phyloP scores from a whole-genome alignment of 2,797 vertebrate species.

The Chiroxiphia lanceolata region DNA sequence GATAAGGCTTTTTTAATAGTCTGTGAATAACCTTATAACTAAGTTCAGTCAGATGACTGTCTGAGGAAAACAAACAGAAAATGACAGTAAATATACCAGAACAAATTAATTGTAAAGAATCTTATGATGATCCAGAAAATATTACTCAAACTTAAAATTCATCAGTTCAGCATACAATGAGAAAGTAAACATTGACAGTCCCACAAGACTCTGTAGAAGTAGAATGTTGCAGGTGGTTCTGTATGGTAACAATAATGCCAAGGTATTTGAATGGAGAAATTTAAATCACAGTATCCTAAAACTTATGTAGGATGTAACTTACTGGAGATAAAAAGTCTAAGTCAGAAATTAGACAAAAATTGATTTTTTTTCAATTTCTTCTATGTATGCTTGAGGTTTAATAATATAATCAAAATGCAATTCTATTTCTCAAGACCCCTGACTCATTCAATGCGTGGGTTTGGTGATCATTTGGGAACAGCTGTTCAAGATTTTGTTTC shows the following conservation, averaged over 20 bases:
- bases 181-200: background rate
- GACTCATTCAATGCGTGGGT: background rate
- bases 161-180: background rate
- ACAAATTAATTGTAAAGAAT: fast-evolving
- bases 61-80: background rate
- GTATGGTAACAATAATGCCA: background rate
- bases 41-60: background rate
- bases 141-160: background rate
- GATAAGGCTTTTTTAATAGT: background rate
- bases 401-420: background rate
- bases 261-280: background rate
- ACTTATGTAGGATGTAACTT: background rate
- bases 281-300: background rate
- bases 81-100: background rate
- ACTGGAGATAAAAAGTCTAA: background rate
- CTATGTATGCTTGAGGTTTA: background rate
- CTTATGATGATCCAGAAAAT: background rate
- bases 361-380: background rate
- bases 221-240: background rate
- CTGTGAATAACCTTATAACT: background rate
- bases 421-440: background rate
- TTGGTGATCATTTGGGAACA: background rate
- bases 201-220: background rate
- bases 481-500: background rate
- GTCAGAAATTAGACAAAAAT: background rate